Conservation (phyloP, 2,888 invertebrate species). For the Bunonema sp. region DNA sequence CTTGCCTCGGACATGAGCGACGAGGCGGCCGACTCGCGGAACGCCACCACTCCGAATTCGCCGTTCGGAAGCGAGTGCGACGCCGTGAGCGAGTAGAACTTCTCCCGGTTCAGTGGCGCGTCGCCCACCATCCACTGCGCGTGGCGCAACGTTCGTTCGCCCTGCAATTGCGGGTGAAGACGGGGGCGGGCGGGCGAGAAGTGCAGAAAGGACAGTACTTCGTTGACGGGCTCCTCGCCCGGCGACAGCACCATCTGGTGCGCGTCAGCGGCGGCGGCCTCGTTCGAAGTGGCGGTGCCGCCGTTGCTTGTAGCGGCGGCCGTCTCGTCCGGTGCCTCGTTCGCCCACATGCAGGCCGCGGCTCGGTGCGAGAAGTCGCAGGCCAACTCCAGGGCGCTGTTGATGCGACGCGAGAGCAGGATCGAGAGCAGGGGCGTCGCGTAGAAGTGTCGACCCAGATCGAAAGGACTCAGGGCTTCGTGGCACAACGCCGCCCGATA, state of each 20-base stretch:
- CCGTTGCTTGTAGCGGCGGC: no score
- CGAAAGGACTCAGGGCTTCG: slow-evolving; percentile 28
- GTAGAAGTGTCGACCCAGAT: slow-evolving; percentile 30
- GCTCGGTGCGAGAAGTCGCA: slow-evolving; percentile 36
- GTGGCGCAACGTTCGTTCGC: not conserved
- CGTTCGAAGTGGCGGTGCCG: no score
- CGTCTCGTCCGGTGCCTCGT: no score
- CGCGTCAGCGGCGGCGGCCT: no score
- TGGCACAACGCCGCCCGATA: slow-evolving; percentile 20
- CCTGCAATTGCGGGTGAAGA: no score
- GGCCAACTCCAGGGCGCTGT: slow-evolving; percentile 28
- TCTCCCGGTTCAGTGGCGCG: slow-evolving; percentile 30
- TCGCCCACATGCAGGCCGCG: slow-evolving; percentile 34
- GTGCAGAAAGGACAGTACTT: no score
- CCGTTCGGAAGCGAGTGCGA: slow-evolving; percentile 9
- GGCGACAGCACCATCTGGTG: no score
- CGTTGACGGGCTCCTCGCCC: no score
- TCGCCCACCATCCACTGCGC: slow-evolving; percentile 30
- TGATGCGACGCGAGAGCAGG: slow-evolving; percentile 26
- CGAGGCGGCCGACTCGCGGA: slow-evolving; percentile 20
- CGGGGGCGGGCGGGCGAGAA: no score
- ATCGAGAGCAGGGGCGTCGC: slow-evolving; percentile 30
- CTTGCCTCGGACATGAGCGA: slow-evolving; percentile 17
- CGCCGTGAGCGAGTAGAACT: slow-evolving; percentile 28
- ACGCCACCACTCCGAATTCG: slow-evolving; percentile 29